phyloP scores from a whole-genome alignment of 2,797 vertebrate genomes.

The Sebastolobus altivelis region DNA sequence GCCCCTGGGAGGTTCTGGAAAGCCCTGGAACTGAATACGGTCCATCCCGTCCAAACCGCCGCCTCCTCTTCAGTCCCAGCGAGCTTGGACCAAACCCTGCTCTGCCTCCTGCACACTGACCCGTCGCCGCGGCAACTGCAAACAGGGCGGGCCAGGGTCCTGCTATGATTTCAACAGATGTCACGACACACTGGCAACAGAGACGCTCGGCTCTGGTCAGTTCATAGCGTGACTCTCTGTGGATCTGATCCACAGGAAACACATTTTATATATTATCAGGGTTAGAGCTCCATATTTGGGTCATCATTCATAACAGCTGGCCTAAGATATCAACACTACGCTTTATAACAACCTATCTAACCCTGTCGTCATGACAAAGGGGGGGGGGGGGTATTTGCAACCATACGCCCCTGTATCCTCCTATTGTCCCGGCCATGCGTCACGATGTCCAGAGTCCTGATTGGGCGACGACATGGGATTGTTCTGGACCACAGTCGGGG shows the following conservation, averaged over 20 bases:
- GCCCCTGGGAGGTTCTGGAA: slow-evolving; percentile 90
- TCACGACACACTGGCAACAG: slow-evolving; percentile 52
- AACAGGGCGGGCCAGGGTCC: slow-evolving; percentile 74
- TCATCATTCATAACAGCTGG: slow-evolving; percentile 49
- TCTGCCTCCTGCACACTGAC: slow-evolving; percentile 63
- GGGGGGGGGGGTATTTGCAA: slow-evolving; percentile 85
- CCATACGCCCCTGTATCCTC: slow-evolving; percentile 95
- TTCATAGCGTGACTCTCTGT: slow-evolving; percentile 58
- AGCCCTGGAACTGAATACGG: slow-evolving; percentile 92
- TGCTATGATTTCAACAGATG: slow-evolving; percentile 81
- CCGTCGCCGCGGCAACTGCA: slow-evolving; percentile 66
- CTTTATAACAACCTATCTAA: slow-evolving; percentile 46
- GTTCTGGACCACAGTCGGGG: slow-evolving; percentile 90
- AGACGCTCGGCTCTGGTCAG: slow-evolving; percentile 46
- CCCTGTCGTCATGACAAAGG: slow-evolving; percentile 79
- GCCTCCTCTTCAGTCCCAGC: slow-evolving; percentile 78
- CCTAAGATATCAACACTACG: slow-evolving; percentile 57
- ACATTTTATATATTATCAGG: slow-evolving; percentile 55
- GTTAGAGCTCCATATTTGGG: slow-evolving; percentile 6
- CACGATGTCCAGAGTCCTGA: slow-evolving; percentile 90
- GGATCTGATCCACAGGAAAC: slow-evolving; percentile 57
- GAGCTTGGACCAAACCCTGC: slow-evolving; percentile 72
- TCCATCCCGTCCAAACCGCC: slow-evolving; percentile 91
- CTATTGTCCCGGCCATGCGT: slow-evolving; percentile 98
- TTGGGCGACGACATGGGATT: slow-evolving; percentile 91